These are phyloP conservation scores for Philereme vetulata DNA, from an alignment of 2,888 invertebrate species.

Conservation along the genomic window DNA sequence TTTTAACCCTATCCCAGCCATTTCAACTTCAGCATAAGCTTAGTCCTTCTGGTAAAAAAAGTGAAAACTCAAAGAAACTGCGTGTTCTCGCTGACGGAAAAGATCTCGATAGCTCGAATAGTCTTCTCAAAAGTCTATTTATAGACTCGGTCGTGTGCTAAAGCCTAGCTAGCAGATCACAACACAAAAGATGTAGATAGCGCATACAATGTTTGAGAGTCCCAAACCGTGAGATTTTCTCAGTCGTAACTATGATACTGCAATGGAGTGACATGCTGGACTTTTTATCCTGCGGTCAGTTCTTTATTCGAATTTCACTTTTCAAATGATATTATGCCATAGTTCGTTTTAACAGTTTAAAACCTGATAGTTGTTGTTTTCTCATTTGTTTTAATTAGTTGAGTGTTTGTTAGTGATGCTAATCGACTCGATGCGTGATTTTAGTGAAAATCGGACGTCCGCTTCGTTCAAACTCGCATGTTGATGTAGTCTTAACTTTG, in stretches of 20 bases:
- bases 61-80: conserved; percentile 1
- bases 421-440: conserved; percentile 20
- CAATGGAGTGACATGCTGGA: conserved; percentile 80
- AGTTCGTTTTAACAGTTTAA: conserved; percentile 5
- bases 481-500: conserved; percentile 19
- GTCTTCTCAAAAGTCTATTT: conserved; percentile 29
- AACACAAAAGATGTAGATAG: conserved; percentile 59
- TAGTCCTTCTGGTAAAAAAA: background rate
- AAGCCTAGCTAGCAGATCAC: conserved; percentile 35
- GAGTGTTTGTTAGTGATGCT: conserved; percentile 4
- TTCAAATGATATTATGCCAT: background rate
- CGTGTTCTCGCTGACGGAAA: conserved; percentile 6
- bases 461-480: conserved; percentile 10
- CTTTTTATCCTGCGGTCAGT: conserved; percentile 77
- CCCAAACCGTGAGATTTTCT: conserved; percentile 62
- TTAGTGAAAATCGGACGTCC: conserved; percentile 27
- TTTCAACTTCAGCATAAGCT: no score
- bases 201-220: conserved; percentile 59
- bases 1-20: no score
- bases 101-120: conserved; percentile 18
- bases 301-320: conserved; percentile 41
- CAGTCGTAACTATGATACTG: conserved; percentile 78
- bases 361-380: conserved; percentile 8
- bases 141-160: conserved; percentile 16
- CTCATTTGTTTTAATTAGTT: conserved; percentile 11